These are phyloP conservation scores for Cenopis cana DNA, from an alignment of 2,888 invertebrate species.

Conservation along the genomic window DNA sequence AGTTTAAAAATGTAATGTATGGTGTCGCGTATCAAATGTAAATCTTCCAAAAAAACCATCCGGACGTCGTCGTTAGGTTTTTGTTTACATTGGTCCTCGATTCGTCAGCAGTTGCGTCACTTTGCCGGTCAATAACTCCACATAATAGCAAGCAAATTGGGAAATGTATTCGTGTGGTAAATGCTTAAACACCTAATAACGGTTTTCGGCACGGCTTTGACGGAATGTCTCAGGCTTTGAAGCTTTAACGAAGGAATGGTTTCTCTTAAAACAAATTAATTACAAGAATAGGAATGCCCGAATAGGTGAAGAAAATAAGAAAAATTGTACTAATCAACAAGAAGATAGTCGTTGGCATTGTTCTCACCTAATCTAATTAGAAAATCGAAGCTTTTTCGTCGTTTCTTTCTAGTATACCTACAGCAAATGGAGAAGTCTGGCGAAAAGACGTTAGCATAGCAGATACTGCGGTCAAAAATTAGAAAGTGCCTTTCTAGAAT, in stretches of 20 bases:
- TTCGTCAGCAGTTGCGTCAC: conserved; percentile 32
- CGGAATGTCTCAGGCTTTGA: background rate
- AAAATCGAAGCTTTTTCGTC: background rate
- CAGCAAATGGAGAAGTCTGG: background rate
- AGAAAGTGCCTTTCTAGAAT: conserved; percentile 4
- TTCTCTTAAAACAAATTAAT: background rate
- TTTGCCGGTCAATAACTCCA: conserved; percentile 36
- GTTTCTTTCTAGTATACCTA: background rate
- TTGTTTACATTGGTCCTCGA: conserved; percentile 38
- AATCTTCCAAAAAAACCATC: conserved; percentile 15
- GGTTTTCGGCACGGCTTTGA: background rate
- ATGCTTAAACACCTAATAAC: conserved; percentile 6
- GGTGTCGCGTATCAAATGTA: conserved; percentile 5
- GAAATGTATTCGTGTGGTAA: conserved; percentile 27
- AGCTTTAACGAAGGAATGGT: background rate
- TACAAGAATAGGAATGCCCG: background rate
- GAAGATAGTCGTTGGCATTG: background rate
- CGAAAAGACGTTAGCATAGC: background rate
- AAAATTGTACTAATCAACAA: background rate
- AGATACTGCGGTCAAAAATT: background rate
- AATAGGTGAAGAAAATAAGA: background rate
- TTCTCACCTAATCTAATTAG: background rate
- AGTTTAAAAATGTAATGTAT: conserved; percentile 1
- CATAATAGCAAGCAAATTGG: conserved; percentile 16
- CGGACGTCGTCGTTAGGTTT: conserved; percentile 30